Evolutionary conservation across 1,140 invertebrate genomes (phyloP).

Genomic region (Tribolium castaneum): DNA sequence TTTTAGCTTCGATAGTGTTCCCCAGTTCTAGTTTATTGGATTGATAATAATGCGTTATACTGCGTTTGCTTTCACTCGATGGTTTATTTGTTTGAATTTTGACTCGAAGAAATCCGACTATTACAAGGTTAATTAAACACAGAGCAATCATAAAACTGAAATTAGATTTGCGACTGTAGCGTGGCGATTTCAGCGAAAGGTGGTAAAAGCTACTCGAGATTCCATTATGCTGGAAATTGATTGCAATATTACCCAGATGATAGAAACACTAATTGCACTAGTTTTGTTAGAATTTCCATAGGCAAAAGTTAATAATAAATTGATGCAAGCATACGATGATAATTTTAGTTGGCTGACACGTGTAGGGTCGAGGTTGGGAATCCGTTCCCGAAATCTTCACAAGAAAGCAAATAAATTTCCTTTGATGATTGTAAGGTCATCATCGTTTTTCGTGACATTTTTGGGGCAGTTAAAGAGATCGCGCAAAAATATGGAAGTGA

Average conservation of each 20-base stretch:
- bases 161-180: neutral
- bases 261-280: too few species aligned
- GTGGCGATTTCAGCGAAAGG: neutral
- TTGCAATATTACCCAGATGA: neutral
- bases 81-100: neutral
- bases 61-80: conserved; percentile 5
- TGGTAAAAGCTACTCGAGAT: neutral
- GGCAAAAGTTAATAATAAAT: neutral
- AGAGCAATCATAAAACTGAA: neutral
- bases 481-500: neutral
- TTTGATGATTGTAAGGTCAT: neutral
- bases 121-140: conserved; percentile 28
- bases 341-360: neutral
- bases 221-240: neutral
- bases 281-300: neutral
- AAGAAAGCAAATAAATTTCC: too few species aligned
- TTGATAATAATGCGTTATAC: neutral
- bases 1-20: neutral
- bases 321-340: neutral
- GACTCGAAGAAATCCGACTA: neutral
- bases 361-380: neutral
- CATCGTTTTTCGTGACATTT: neutral
- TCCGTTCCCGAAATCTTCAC: too few species aligned
- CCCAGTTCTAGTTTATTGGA: neutral
- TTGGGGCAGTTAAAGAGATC: neutral